Evolutionary conservation across 2,888 invertebrate species (phyloP), one percentile per base, ranked within the genome.

Genomic region (Leptopilina drosophilae): DNA sequence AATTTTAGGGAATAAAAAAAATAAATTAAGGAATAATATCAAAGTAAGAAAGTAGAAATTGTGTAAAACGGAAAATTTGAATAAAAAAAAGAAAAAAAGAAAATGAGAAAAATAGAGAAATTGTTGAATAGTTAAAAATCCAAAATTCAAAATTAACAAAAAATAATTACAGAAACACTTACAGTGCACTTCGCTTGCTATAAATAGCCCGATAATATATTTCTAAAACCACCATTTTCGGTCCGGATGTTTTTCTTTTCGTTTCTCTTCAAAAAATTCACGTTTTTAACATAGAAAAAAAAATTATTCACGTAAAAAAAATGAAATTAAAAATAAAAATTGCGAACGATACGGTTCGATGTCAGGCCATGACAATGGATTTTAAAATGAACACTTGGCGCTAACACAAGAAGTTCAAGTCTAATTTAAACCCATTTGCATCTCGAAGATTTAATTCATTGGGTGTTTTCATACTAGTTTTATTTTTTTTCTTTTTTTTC

Each of bases 331-430:
- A 73, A 53, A 20, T 26, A 33, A 33, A 33, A 33, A 33, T 33
- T 33, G 33, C 53, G 26, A 53, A 53, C 33, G 53, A 73, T 26
- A 53, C 69, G 26, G 49, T 73, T 73, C 53, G 69, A 73, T 26
- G 53, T 73, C 69, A 73, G 53, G 69, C 69, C 69, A 73, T 73
- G 53, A 73, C 69, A 73, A 53, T 73, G 69, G 5, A 73, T 73
- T 73, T 53, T 73, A 14, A 73, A 33, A 26, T 56, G 69, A 73
- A 33, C 53, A 73, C n/a, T 73, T 73, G 69, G 69, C 69, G 5
- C 69, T 56, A 33, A 14, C 33, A 73, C 53, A 14, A 73, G 69
- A 14, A 14, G 53, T 53, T 8, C 26, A 53, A 46, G 7, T 46
- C 53, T n/a, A 53, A 73, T 73, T 56, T 73, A 73, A 73, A 73